phyloP scores from a whole-genome alignment of 2,113 vertebrate species.

The Carassius auratus region DNA sequence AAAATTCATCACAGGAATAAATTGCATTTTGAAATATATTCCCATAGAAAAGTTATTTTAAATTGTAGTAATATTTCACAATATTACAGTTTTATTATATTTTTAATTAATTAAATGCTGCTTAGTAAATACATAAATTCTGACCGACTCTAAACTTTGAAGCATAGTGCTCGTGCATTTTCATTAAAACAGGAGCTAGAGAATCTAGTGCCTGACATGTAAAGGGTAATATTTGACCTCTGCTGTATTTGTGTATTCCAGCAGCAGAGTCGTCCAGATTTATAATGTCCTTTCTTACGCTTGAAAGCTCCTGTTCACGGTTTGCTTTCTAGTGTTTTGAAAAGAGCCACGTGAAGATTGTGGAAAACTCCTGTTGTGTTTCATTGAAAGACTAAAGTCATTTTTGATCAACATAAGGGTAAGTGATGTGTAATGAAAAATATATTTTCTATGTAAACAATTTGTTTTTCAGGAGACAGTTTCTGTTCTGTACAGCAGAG shows the following conservation, averaged over 20 bases:
- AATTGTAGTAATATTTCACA: not conserved
- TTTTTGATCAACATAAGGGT: no score
- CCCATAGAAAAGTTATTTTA: not conserved
- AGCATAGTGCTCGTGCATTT: not conserved
- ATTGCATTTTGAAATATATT: not conserved
- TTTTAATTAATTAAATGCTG: not conserved
- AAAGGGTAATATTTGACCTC: not conserved
- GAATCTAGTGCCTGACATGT: not conserved
- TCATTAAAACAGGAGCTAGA: not conserved
- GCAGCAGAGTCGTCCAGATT: not conserved
- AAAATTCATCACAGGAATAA: not conserved
- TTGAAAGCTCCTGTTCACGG: no score
- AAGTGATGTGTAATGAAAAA: no score
- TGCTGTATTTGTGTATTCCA: not conserved
- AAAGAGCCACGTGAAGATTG: no score
- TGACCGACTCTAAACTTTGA: not conserved
- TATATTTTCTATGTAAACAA: no score
- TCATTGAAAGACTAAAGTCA: no score
- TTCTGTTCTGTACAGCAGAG: constrained; percentile 29
- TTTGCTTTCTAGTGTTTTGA: no score
- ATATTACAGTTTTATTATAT: not conserved
- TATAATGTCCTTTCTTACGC: no score
- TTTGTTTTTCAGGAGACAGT: not conserved
- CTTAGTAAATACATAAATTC: not conserved
- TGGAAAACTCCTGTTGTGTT: no score